These are phyloP conservation scores for Hirundo rustica DNA, from an alignment of 2,797 vertebrate species.

Conservation along the genomic window DNA sequence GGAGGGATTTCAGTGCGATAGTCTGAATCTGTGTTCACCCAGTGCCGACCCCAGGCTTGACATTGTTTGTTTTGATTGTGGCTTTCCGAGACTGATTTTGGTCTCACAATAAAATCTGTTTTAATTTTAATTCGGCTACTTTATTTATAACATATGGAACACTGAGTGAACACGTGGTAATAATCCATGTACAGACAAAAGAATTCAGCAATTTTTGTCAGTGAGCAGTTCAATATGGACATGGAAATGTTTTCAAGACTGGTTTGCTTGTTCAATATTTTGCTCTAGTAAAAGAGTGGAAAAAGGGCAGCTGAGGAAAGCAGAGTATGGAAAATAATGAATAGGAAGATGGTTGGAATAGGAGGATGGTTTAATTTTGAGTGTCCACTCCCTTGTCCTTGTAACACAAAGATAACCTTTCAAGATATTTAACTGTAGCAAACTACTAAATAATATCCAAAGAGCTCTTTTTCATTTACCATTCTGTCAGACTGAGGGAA, in stretches of 20 bases:
- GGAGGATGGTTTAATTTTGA: neutral
- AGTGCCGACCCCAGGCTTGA: too few relatives aligned
- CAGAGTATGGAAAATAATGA: neutral
- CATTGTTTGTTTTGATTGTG: too few relatives aligned
- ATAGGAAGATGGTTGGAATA: neutral
- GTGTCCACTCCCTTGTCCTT: neutral
- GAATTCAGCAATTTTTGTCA: neutral
- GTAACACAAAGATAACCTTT: neutral
- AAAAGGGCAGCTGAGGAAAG: neutral
- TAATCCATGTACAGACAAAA: neutral
- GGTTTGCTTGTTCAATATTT: neutral
- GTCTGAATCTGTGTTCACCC: too few relatives aligned
- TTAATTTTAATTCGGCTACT: too few relatives aligned
- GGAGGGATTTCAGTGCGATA: too few relatives aligned
- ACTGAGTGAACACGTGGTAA: neutral
- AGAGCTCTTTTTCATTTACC: neutral
- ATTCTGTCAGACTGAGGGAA: neutral
- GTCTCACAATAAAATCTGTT: too few relatives aligned
- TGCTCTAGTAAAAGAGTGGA: neutral
- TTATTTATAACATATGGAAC: neutral
- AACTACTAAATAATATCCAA: neutral
- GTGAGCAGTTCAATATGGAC: accelerated
- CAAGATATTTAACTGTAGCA: neutral
- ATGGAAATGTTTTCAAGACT: neutral
- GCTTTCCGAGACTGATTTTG: too few relatives aligned